Percentiles rank a stretch among this genome's conserved stretches.
phyloP scores from a whole-genome alignment of 1,140 invertebrate genomes.

The Caerostris darwini region DNA sequence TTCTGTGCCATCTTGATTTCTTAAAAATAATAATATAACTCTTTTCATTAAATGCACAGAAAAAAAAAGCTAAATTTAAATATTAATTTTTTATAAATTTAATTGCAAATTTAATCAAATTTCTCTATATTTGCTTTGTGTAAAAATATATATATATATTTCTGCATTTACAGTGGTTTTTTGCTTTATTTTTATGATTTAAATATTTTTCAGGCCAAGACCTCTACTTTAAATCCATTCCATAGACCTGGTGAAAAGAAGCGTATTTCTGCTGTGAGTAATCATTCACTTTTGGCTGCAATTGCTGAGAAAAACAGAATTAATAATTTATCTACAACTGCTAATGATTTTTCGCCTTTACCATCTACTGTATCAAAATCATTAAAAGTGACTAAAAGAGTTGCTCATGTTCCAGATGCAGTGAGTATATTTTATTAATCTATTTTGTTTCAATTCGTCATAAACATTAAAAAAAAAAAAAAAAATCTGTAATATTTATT shows the following conservation, averaged over 20 bases:
- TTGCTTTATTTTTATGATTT: too few species aligned
- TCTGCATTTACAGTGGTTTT: too few species aligned
- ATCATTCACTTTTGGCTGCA: slow-evolving; percentile 66
- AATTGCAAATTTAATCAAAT: too few species aligned
- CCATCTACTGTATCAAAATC: slow-evolving; percentile 82
- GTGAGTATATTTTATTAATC: slow-evolving; percentile 81
- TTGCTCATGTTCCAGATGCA: slow-evolving; percentile 87
- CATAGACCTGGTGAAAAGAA: slow-evolving; percentile 74
- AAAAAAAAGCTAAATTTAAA: too few species aligned
- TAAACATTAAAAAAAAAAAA: too few species aligned
- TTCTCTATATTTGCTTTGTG: too few species aligned
- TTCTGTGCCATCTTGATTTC: too few species aligned
- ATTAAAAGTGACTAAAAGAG: slow-evolving; percentile 85
- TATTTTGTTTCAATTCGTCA: neutral
- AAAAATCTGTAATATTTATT: too few species aligned
- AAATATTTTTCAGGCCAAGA: neutral
- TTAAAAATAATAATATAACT: too few species aligned
- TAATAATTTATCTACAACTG: neutral
- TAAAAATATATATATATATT: too few species aligned
- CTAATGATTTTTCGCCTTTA: slow-evolving; percentile 11
- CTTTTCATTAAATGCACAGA: too few species aligned
- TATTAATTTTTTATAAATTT: too few species aligned
- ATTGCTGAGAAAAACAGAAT: slow-evolving; percentile 27
- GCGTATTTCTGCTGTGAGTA: slow-evolving; percentile 80
- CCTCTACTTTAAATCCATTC: neutral